phyloP scores from a whole-genome alignment of 2,797 vertebrate species.

The Botia kubotai region DNA sequence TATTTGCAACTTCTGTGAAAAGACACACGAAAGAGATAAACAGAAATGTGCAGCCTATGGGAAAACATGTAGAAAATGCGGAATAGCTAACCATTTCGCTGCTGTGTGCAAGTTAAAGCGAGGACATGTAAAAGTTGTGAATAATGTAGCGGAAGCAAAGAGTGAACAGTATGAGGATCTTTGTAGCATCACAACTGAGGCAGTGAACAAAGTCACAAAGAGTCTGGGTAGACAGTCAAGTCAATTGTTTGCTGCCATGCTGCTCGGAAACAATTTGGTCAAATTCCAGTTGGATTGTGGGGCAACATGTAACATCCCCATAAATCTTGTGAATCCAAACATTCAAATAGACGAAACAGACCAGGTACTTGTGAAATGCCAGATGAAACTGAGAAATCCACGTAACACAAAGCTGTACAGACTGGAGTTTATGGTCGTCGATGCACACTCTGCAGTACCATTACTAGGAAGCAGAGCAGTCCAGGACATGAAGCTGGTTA shows the following conservation, averaged over 20 bases:
- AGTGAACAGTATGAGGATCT: neutral
- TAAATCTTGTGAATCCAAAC: constrained; percentile 16
- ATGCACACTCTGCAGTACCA: neutral
- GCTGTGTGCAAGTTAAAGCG: neutral
- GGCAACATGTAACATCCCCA: constrained; percentile 10
- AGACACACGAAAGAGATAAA: constrained; percentile 3
- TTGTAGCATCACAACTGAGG: neutral
- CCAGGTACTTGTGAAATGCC: constrained; percentile 27
- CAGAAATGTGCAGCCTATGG: neutral
- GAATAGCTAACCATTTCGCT: neutral
- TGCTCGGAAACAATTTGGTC: neutral
- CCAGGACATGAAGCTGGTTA: neutral
- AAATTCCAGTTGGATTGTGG: constrained; percentile 46
- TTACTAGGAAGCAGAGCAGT: neutral
- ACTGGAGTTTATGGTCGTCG: neutral
- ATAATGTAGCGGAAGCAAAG: neutral
- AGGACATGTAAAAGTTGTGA: neutral
- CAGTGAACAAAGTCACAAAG: neutral
- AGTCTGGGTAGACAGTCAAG: neutral
- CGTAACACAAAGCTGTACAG: neutral
- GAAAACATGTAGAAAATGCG: constrained; percentile 20
- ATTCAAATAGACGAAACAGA: neutral
- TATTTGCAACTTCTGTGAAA: constrained; percentile 4
- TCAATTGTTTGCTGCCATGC: constrained; percentile 25
- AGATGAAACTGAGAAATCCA: constrained; percentile 1